Base-by-base conservation (phyloP, 2,888 invertebrate species). In the Andrena fulva region DNA sequence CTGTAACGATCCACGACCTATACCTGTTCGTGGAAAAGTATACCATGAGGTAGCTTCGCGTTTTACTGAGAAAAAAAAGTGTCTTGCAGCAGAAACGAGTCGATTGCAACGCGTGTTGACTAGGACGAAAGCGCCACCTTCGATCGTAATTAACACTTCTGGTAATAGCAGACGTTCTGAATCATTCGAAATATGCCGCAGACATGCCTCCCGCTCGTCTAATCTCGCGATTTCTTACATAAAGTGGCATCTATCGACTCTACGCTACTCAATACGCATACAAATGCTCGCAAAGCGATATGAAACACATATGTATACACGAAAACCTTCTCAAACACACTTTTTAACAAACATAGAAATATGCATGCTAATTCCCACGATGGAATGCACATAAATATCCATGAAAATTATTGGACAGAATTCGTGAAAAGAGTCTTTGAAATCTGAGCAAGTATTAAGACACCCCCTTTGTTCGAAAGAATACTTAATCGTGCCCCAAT, bases 91-190 rank as follows among this genome's bases (percentile, higher is more conserved):
- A 48, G 29, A 35, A 80, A 59, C 63, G n/a, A 80, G 68, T 78
- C 79, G 72, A 80, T 77, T 68, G 10, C 50, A n/a, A 71, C 59
- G 52, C 29, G 2, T 29, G 24, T 74, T 27, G 60, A 54, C 8
- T 66, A 24, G 66, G 48, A 3, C 48, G 56, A 82, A 71, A 59
- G 67, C 81, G 75, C 70, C 75, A 67, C 56, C 70, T 81, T 71
- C 62, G 70, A 66, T 68, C 72, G 56, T 74, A 82, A 66, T 82
- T 80, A 82, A 82, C 64, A 60, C 70, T 73, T 80, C 52, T 31
- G 20, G 62, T 67, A 27, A 59, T 54, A 42, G 42, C 66, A 60
- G 69, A 70, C 50, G 24, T 64, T 59, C 29, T 33, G 52, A 81
- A 80, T 69, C 50, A 63, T 79, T 54, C 72, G 27, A 63, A 72